These are phyloP conservation scores for Callyntrura guangdongensis DNA, from an alignment of 2,888 invertebrate genomes.

Conservation along the genomic window DNA sequence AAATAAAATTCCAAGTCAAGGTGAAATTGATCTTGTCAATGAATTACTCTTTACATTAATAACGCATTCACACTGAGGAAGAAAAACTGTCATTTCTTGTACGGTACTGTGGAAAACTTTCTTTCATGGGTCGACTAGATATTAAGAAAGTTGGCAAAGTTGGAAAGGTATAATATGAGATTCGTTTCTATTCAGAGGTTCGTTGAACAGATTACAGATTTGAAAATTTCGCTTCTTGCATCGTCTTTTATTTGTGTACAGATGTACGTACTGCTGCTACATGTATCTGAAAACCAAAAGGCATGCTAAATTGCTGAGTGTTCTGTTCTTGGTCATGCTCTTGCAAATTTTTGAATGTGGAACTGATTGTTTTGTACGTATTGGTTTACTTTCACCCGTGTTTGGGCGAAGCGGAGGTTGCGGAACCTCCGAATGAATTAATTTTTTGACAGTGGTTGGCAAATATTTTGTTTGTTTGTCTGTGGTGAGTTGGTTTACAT, in stretches of 20 bases:
- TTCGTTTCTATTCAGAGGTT: not conserved
- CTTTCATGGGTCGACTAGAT: constrained; percentile 30
- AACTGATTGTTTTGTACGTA: too few species aligned
- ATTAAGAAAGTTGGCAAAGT: constrained; percentile 54
- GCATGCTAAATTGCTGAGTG: too few species aligned
- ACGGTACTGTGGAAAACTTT: constrained; percentile 13
- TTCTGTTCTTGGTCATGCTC: too few species aligned
- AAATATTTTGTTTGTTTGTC: too few species aligned
- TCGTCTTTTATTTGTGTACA: not conserved
- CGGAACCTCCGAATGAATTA: too few species aligned
- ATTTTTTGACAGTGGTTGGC: too few species aligned
- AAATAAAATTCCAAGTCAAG: not conserved
- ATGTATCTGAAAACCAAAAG: too few species aligned
- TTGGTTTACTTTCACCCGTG: too few species aligned
- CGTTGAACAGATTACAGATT: too few species aligned
- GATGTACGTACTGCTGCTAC: not conserved
- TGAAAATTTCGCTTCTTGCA: not conserved
- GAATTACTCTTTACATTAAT: constrained; percentile 8
- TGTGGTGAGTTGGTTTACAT: too few species aligned
- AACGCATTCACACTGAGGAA: not conserved
- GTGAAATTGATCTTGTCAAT: constrained; percentile 21
- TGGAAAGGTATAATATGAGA: not conserved
- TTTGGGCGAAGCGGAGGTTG: too few species aligned
- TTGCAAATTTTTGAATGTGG: too few species aligned
- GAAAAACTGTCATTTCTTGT: constrained; percentile 2